These are phyloP conservation scores for Bos taurus DNA, from an alignment of 2,113 vertebrate genomes.

Conservation along the genomic window DNA sequence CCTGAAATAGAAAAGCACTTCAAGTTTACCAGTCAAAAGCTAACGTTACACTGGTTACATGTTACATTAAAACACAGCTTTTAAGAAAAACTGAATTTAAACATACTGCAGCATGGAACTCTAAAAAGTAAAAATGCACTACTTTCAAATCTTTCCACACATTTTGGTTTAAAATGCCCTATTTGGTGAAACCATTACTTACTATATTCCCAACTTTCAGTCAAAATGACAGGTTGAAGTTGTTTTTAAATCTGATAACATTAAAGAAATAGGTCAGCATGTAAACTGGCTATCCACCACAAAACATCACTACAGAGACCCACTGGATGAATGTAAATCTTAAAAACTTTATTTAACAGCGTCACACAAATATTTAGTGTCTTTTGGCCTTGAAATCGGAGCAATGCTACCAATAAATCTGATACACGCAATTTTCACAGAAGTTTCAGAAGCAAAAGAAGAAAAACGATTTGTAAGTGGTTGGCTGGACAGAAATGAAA, in stretches of 20 bases:
- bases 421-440: conserved; percentile 37
- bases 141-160: conserved; percentile 22
- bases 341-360: not conserved
- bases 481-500: not conserved
- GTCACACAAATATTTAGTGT: conserved; percentile 46
- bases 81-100: conserved; percentile 57
- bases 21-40: conserved; percentile 41
- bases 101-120: conserved; percentile 30
- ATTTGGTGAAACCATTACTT: conserved; percentile 38
- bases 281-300: not conserved
- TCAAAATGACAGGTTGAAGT: not conserved
- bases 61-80: conserved; percentile 69
- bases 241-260: not conserved
- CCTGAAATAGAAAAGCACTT: conserved; percentile 53
- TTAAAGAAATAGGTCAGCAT: conserved; percentile 30
- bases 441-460: not conserved
- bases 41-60: conserved; percentile 65
- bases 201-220: not conserved
- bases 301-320: conserved; percentile 23
- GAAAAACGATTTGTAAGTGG: not conserved
- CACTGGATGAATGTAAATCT: conserved; percentile 14
- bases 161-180: conserved; percentile 41
- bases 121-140: conserved; percentile 46
- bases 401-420: conserved; percentile 1
- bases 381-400: conserved; percentile 63